Evolutionary conservation across 2,797 vertebrate genomes (phyloP).

Genomic region (Centroberyx gerrardi): DNA sequence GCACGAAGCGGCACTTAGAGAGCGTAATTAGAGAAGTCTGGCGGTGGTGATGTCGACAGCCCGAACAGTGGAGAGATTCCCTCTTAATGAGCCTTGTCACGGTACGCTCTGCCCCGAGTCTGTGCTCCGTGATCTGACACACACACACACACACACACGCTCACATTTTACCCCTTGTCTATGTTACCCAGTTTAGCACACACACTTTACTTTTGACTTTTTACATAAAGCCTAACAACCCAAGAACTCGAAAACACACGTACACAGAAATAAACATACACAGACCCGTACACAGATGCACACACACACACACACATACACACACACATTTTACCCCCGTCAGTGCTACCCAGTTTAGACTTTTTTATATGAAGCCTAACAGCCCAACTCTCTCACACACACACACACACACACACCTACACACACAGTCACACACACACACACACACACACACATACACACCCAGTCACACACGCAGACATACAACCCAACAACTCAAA

Average conservation of each 20-base stretch:
- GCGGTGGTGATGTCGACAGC: slow-evolving; percentile 79
- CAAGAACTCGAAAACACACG: background rate
- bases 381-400: background rate
- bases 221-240: slow-evolving; percentile 25
- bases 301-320: slow-evolving; percentile 1
- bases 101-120: slow-evolving; percentile 68
- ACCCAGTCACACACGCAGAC: background rate
- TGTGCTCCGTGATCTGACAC: slow-evolving; percentile 50
- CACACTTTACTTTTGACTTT: slow-evolving; percentile 31
- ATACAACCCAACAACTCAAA: background rate
- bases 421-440: background rate
- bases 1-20: slow-evolving; percentile 79
- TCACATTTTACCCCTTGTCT: slow-evolving; percentile 57
- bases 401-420: slow-evolving; percentile 9
- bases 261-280: background rate
- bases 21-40: slow-evolving; percentile 85
- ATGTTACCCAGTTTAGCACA: slow-evolving; percentile 41
- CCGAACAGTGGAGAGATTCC: slow-evolving; percentile 78
- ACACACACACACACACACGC: slow-evolving; percentile 17
- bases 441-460: background rate
- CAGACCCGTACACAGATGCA: background rate
- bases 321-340: background rate
- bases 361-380: slow-evolving; percentile 29
- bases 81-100: slow-evolving; percentile 87
- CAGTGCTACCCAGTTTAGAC: no score